Percentiles rank a stretch among this genome's conserved stretches.
Evolutionary conservation across 2,113 vertebrate genomes (phyloP).

Genomic region (Larimichthys crocea): DNA sequence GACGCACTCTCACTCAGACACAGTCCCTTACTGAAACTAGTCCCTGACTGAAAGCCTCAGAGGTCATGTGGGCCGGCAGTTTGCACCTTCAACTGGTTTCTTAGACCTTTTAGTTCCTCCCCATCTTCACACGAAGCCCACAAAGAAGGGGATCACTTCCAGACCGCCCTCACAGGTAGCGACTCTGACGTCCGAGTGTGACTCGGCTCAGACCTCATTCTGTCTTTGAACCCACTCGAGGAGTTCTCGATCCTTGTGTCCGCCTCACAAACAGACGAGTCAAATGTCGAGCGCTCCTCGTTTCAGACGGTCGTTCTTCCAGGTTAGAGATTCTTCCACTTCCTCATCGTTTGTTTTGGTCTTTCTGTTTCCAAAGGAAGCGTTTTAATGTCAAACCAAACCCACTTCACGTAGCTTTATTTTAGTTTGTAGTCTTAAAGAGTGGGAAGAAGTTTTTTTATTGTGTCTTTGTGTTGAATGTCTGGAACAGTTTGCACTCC

Average conservation of each 20-base stretch:
- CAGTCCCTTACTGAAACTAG: slow-evolving; percentile 42
- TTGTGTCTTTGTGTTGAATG: slow-evolving; percentile 62
- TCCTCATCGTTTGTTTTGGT: slow-evolving; percentile 48
- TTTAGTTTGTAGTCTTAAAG: slow-evolving; percentile 58
- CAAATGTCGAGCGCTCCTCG: neutral
- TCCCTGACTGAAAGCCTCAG: slow-evolving; percentile 63
- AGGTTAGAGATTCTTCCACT: slow-evolving; percentile 52
- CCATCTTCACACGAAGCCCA: slow-evolving; percentile 10
- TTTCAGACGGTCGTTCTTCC: slow-evolving; percentile 68
- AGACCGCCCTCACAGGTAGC: slow-evolving; percentile 40
- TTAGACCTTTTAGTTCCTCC: neutral
- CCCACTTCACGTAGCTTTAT: slow-evolving; percentile 73
- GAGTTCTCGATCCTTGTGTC: slow-evolving; percentile 14
- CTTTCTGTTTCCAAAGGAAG: slow-evolving; percentile 68
- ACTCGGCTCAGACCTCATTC: slow-evolving; percentile 18
- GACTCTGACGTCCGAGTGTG: slow-evolving; percentile 6
- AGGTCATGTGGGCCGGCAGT: slow-evolving; percentile 46
- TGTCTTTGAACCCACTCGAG: slow-evolving; percentile 7
- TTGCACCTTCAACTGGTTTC: slow-evolving; percentile 71
- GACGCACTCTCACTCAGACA: slow-evolving; percentile 43
- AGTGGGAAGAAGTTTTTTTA: slow-evolving; percentile 50
- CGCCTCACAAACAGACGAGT: neutral
- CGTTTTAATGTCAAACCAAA: slow-evolving; percentile 65
- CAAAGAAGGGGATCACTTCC: slow-evolving; percentile 3
- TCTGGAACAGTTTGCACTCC: slow-evolving; percentile 73